A percentile compares a stretch with the other conserved stretches of the same genome.
Conservation (phyloP, 2,888 invertebrate species). For the Cheilosia urbana region DNA sequence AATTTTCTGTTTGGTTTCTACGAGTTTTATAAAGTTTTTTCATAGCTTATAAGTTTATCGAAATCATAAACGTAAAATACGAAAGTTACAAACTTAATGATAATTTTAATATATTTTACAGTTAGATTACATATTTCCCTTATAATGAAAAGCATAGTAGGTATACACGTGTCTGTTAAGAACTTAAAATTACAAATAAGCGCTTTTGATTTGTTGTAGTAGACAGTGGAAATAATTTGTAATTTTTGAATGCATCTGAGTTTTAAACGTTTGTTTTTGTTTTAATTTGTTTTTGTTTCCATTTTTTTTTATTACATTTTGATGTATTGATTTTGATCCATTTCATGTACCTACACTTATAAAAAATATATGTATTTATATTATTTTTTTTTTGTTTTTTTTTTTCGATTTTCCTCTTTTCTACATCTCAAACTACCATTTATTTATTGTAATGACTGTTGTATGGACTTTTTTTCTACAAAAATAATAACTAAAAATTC, state of each 20-base stretch:
- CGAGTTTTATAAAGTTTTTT: constrained; percentile 53
- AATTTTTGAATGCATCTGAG: constrained; percentile 7
- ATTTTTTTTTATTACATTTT: constrained; percentile 5
- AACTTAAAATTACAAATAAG: constrained; percentile 62
- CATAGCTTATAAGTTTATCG: constrained; percentile 29
- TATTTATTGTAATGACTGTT: constrained; percentile 47
- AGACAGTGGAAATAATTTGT: constrained; percentile 42
- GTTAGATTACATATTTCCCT: constrained; percentile 46
- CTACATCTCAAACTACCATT: constrained; percentile 53
- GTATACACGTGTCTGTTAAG: constrained; percentile 6
- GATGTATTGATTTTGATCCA: constrained; percentile 39
- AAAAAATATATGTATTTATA: constrained; percentile 65
- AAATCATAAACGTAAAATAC: constrained; percentile 16
- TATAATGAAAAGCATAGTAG: constrained; percentile 45
- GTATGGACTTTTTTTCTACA: constrained; percentile 37
- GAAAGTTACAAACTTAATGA: constrained; percentile 37
- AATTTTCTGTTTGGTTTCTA: constrained; percentile 59
- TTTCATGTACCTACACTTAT: constrained; percentile 64
- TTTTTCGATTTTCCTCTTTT: constrained; percentile 50
- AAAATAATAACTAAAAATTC: not conserved
- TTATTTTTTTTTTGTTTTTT: constrained; percentile 11
- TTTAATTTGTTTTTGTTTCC: not conserved
- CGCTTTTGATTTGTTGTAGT: constrained; percentile 45
- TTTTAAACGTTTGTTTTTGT: constrained; percentile 24
- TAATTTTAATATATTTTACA: constrained; percentile 40